Conservation (phyloP, 2,797 vertebrate species). For the Tokudaia muenninki region DNA sequence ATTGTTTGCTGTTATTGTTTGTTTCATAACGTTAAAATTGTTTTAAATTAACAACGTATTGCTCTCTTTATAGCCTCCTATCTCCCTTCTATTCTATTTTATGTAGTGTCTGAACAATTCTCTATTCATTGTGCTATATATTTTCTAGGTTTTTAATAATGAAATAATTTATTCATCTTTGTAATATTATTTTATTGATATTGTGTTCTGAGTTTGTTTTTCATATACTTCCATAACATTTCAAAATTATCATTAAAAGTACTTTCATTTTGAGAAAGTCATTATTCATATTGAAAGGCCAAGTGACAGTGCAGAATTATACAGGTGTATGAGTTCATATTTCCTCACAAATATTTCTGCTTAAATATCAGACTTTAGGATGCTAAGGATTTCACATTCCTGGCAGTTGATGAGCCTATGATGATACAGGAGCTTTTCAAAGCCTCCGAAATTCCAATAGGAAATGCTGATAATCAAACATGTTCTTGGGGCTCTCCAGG, state of each 20-base stretch:
- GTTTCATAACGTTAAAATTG: neutral
- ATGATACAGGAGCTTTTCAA: slow-evolving; percentile 3
- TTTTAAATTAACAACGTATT: neutral
- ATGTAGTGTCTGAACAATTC: neutral
- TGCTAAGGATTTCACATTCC: neutral
- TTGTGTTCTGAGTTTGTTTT: neutral
- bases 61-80: rapidly evolving
- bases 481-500: neutral
- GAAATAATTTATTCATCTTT: neutral
- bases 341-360: neutral
- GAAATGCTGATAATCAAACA: neutral
- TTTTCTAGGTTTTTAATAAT: neutral
- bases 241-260: neutral
- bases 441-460: neutral
- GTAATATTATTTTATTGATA: neutral
- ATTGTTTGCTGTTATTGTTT: neutral
- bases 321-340: neutral
- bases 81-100: neutral
- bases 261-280: neutral
- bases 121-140: neutral
- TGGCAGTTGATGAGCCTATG: neutral
- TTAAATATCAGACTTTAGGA: neutral
- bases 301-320: neutral
- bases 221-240: neutral
- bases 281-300: neutral